A percentile compares a stretch with the other conserved stretches of the same genome.
Conservation (phyloP, 2,797 vertebrate species). For the Sarcoramphus papa region DNA sequence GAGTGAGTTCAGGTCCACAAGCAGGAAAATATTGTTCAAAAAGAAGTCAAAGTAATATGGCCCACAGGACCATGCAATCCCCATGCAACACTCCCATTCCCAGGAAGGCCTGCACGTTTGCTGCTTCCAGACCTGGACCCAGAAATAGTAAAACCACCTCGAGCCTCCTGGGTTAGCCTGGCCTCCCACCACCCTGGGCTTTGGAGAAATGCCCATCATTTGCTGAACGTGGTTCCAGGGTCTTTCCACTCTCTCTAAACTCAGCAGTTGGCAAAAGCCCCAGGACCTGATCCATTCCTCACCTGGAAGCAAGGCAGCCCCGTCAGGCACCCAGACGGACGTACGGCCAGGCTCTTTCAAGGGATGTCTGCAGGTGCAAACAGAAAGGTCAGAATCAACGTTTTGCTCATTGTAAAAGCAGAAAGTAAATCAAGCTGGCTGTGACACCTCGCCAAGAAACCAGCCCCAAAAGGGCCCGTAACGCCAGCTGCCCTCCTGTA, state of each 20-base stretch:
- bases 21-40: neutral
- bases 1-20: neutral
- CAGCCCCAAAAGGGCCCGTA: neutral
- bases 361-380: constrained; percentile 10
- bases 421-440: neutral
- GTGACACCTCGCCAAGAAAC: neutral
- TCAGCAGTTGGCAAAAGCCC: neutral
- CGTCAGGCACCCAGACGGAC: neutral
- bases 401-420: neutral
- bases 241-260: neutral
- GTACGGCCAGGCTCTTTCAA: neutral
- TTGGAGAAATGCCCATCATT: neutral
- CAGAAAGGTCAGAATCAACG: neutral
- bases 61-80: neutral
- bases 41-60: neutral
- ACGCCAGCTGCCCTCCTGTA: neutral
- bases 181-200: neutral
- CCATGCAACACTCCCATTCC: neutral
- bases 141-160: neutral
- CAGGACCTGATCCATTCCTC: neutral
- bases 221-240: accelerated
- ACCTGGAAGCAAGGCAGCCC: constrained; percentile 17
- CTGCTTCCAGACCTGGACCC: neutral
- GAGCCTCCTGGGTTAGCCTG: neutral
- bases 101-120: neutral